Evolutionary conservation across 2,888 invertebrate genomes (phyloP), one percentile per base, ranked within the genome.

Genomic region (Troilus luridus): DNA sequence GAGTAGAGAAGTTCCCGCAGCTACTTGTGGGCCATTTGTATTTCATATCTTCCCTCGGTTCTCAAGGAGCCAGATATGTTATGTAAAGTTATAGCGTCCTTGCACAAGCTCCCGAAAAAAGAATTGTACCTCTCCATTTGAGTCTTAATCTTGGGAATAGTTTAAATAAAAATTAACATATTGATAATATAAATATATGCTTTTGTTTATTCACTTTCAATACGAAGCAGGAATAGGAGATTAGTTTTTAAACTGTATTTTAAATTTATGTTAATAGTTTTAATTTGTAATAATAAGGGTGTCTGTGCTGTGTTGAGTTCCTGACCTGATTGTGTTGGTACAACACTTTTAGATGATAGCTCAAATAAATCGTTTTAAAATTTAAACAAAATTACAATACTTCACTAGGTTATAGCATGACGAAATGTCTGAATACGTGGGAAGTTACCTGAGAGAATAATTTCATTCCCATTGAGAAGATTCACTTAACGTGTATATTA

Each of bases 21-120:
- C 72, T 77, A 41, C 41, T 77, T 77, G 72, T 77, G 10, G 72
- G 12, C 72, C 27, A 77, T 77, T 77, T 77, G 72, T 77, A 77
- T 77, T 77, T 77, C 27, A 77, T 77, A 41, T 77, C 8, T 27
- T 24, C 27, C 8, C 72, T 77, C 27, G 27, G 27, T 77, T 41
- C 72, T 77, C 72, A 77, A 77, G 72, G 72, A 77, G 72, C 9
- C 27, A 6, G 9, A 7, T 24, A 14, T 72, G 14, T 72, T 77
- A 77, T 41, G 72, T 41, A 77, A 77, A 77, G 41, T 17, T 41
- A 27, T 41, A 77, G 7, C 72, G 41, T 77, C 72, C 41, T 77
- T 77, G 72, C 72, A 77, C 41, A 77, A 77, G 17, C 0, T 77
- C 17, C 19, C 0, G n/a, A 41, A 41, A 41, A 41, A 41, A 41